Percentiles rank a stretch among this genome's conserved stretches.
Conservation (phyloP, 1,140 invertebrate genomes). For the Drosophila ambigua region DNA sequence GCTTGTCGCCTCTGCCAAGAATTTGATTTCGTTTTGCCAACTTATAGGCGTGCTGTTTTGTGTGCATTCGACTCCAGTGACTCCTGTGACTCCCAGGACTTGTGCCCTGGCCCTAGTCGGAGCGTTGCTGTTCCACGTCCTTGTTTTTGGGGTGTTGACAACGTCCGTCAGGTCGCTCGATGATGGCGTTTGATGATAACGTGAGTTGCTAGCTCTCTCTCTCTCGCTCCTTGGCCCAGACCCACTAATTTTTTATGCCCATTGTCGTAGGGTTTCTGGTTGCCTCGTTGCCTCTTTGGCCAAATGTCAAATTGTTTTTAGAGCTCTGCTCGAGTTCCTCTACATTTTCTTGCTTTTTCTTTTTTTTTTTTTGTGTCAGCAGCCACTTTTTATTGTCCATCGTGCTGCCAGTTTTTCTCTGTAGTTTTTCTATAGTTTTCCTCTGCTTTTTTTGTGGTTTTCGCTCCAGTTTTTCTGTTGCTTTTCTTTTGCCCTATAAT, state of each 20-base stretch:
- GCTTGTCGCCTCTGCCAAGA: constrained; percentile 63
- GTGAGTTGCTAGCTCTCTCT: constrained; percentile 39
- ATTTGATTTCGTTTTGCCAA: constrained; percentile 75
- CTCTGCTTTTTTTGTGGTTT: constrained; percentile 3
- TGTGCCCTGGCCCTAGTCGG: not conserved
- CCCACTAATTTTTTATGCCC: constrained; percentile 77
- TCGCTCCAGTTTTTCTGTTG: constrained; percentile 7
- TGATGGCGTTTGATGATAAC: constrained; percentile 77
- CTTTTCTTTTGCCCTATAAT: constrained; percentile 52
- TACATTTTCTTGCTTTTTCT: constrained; percentile 10
- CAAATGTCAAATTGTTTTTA: constrained; percentile 82
- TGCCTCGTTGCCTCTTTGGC: constrained; percentile 50
- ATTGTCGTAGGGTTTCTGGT: constrained; percentile 32
- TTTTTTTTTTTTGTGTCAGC: constrained; percentile 54
- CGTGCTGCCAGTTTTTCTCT: constrained; percentile 57
- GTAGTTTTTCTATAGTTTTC: not conserved
- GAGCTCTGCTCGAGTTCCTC: constrained; percentile 52
- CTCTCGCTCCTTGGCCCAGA: constrained; percentile 33
- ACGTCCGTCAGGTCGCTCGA: constrained; percentile 64
- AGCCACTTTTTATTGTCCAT: constrained; percentile 65
- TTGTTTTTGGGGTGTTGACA: constrained; percentile 66
- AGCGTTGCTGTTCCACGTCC: constrained; percentile 1
- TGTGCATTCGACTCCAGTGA: constrained; percentile 30
- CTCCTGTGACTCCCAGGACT: constrained; percentile 9
- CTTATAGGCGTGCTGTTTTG: constrained; percentile 62